Percentiles rank a stretch among this genome's conserved stretches.
phyloP scores from a whole-genome alignment of 2,797 vertebrate species.

The Phyllotis vaccarum region DNA sequence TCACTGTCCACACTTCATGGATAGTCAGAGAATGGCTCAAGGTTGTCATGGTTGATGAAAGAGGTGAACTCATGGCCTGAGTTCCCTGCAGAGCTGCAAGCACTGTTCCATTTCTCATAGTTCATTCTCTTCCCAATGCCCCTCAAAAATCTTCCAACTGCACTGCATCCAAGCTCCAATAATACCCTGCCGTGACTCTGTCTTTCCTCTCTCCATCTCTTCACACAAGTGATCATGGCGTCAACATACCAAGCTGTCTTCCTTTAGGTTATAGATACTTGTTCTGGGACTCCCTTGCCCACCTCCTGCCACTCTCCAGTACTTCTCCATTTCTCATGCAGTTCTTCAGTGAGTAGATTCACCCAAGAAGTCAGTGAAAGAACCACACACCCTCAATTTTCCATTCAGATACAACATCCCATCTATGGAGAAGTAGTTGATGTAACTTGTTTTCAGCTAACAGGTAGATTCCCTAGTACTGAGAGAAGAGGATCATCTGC shows the following conservation, averaged over 20 bases:
- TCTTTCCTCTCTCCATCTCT: neutral
- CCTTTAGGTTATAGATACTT: neutral
- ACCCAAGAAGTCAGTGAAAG: neutral
- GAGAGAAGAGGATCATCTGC: neutral
- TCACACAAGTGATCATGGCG: neutral
- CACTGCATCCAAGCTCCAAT: too few species aligned
- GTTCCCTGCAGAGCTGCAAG: neutral
- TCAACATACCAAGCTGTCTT: neutral
- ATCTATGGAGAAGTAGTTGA: neutral
- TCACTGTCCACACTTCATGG: neutral
- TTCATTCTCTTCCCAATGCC: neutral
- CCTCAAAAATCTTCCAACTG: too few species aligned
- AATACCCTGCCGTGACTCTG: neutral
- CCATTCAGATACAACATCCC: neutral
- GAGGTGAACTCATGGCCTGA: neutral
- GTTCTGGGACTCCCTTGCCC: neutral
- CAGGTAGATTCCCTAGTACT: neutral
- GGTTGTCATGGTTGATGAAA: neutral
- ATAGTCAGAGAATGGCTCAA: accelerated
- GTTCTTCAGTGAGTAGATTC: neutral
- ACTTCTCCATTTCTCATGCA: neutral
- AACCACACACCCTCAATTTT: neutral
- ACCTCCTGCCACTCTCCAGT: too few species aligned
- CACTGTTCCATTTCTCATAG: too few species aligned
- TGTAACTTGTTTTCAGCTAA: neutral